These are phyloP conservation scores for Haliaeetus albicilla DNA, from an alignment of 2,797 vertebrate species.

Conservation along the genomic window DNA sequence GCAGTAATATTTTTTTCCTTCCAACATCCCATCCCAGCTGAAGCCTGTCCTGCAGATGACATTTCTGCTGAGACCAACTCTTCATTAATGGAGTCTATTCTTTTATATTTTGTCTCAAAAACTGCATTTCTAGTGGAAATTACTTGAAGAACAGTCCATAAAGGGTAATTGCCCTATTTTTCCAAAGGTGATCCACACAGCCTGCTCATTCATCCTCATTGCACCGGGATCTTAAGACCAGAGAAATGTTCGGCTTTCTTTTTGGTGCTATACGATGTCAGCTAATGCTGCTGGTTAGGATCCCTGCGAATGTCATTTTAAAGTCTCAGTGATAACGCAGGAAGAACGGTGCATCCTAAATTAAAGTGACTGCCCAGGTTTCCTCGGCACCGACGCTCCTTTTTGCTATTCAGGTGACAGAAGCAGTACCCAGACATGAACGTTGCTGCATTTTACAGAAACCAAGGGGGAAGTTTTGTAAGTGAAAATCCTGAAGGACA, in stretches of 20 bases:
- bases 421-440: background rate
- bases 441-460: background rate
- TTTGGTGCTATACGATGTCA: background rate
- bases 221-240: background rate
- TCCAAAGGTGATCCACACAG: background rate
- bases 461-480: background rate
- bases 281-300: background rate
- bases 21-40: background rate
- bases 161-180: background rate
- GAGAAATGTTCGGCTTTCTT: background rate
- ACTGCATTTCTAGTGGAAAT: background rate
- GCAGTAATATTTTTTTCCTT: background rate
- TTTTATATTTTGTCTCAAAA: background rate
- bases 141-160: background rate
- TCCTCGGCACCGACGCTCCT: background rate
- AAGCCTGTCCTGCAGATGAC: background rate
- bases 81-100: background rate
- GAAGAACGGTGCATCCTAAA: background rate
- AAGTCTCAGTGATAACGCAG: background rate
- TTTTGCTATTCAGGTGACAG: background rate
- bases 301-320: background rate
- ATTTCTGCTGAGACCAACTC: background rate
- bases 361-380: background rate
- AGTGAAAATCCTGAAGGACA: background rate
- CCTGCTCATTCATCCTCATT: background rate